These are phyloP conservation scores for Micromesistius poutassou DNA, from an alignment of 2,797 vertebrate species.

Conservation along the genomic window DNA sequence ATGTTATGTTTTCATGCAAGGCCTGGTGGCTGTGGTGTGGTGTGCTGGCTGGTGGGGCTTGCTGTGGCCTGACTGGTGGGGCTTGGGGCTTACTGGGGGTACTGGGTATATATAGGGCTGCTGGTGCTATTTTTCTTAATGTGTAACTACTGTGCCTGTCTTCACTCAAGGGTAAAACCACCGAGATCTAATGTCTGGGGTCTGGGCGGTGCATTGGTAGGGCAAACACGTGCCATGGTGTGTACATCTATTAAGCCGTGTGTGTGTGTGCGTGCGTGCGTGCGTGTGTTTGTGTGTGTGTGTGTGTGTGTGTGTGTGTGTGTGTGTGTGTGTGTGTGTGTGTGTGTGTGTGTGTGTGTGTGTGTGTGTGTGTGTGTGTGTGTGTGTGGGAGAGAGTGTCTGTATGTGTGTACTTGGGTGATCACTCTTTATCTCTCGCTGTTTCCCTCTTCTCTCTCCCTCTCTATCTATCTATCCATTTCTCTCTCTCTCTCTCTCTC, in stretches of 20 bases:
- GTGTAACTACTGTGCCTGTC: constrained; percentile 30
- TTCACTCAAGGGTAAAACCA: constrained; percentile 38
- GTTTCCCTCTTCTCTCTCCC: background rate
- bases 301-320: constrained; percentile 4
- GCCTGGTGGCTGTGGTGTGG: background rate
- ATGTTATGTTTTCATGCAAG: background rate
- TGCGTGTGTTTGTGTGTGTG: background rate
- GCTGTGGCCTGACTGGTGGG: background rate
- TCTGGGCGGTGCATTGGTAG: constrained; percentile 36
- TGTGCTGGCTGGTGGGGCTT: background rate
- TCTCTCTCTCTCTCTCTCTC: background rate
- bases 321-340: constrained; percentile 6
- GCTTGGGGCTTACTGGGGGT: background rate
- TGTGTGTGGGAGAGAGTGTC: background rate
- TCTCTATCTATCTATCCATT: background rate
- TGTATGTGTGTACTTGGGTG: background rate
- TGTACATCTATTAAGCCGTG: background rate
- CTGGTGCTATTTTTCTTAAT: constrained; percentile 17
- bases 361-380: background rate
- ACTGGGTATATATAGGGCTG: background rate
- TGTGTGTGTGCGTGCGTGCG: background rate
- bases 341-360: constrained; percentile 21
- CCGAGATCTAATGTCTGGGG: constrained; percentile 25
- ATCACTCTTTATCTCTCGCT: background rate
- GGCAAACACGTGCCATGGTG: constrained; percentile 34